Evolutionary conservation across 1,140 invertebrate genomes (phyloP).

Genomic region (Euglossa dilemma): DNA sequence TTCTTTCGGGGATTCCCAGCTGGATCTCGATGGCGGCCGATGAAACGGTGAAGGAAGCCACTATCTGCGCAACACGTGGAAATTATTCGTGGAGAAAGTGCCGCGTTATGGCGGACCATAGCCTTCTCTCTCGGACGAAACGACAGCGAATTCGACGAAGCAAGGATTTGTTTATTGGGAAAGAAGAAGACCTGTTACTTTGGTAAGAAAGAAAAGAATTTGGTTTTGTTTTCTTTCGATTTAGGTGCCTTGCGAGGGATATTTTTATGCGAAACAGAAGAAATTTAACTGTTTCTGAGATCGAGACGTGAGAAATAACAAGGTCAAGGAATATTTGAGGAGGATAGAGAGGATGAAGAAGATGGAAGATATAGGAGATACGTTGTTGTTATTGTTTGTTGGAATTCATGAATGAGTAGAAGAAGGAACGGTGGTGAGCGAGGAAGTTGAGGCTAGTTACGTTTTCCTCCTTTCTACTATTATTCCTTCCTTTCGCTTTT

Average conservation of each 20-base stretch:
- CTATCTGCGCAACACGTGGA: slow-evolving; percentile 46
- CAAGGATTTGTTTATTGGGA: neutral
- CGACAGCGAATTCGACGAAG: slow-evolving; percentile 24
- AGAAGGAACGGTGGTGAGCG: neutral
- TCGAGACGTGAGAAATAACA: neutral
- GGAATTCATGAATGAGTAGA: slow-evolving; percentile 32
- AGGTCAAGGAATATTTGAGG: neutral
- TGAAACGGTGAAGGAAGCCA: slow-evolving; percentile 15
- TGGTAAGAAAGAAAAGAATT: too few species aligned
- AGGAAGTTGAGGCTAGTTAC: neutral
- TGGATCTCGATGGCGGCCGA: slow-evolving; percentile 29
- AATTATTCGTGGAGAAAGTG: slow-evolving; percentile 36
- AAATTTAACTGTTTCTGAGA: neutral
- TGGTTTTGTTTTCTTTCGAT: too few species aligned
- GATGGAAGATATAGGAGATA: too few species aligned
- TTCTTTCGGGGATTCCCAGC: slow-evolving; percentile 24
- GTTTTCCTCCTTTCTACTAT: slow-evolving; percentile 27
- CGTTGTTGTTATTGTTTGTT: neutral
- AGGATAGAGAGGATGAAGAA: too few species aligned
- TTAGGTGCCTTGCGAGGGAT: neutral
- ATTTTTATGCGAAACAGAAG: slow-evolving; percentile 7
- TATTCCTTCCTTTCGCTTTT: neutral
- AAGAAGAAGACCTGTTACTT: slow-evolving; percentile 9
- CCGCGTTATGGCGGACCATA: neutral
- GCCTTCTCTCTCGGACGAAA: slow-evolving; percentile 7